These are phyloP conservation scores for Archivesica marissinica DNA, from an alignment of 1,140 invertebrate genomes.

Conservation along the genomic window DNA sequence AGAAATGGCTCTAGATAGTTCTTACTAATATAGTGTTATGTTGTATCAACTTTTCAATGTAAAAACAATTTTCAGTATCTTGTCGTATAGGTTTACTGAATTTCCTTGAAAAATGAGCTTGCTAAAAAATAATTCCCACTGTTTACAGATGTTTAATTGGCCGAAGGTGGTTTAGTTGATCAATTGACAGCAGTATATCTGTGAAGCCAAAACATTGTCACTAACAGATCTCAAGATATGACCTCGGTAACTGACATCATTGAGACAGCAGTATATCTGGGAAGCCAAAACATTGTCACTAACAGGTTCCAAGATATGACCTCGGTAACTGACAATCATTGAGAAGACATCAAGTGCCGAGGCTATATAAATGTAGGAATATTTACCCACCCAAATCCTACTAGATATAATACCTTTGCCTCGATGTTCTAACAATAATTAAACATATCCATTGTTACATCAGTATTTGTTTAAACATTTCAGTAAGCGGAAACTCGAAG, in stretches of 20 bases:
- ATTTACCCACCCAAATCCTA: neutral
- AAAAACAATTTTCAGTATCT: too few species aligned
- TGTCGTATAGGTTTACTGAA: too few species aligned
- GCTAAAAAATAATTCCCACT: too few species aligned
- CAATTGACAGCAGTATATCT: too few species aligned
- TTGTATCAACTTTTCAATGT: too few species aligned
- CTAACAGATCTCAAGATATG: conserved; percentile 15
- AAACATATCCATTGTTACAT: conserved; percentile 44
- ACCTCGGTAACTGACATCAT: conserved; percentile 14
- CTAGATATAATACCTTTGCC: conserved; percentile 38
- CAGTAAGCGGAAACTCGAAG: conserved; percentile 49
- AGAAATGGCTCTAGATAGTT: too few species aligned
- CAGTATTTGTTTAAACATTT: conserved; percentile 53
- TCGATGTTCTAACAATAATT: neutral
- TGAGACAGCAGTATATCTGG: too few species aligned
- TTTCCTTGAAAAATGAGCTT: too few species aligned
- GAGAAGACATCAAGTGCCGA: conserved; percentile 33
- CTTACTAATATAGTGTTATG: too few species aligned
- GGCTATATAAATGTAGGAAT: conserved; percentile 11
- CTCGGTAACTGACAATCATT: neutral
- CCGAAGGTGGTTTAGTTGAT: neutral
- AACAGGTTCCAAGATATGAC: conserved; percentile 31
- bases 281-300: too few species aligned
- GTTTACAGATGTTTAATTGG: too few species aligned
- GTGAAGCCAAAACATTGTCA: too few species aligned